A percentile compares a stretch with the other conserved stretches of the same genome.
Evolutionary conservation across 2,113 vertebrate species (phyloP).

Genomic region (Oreocharis arfaki): DNA sequence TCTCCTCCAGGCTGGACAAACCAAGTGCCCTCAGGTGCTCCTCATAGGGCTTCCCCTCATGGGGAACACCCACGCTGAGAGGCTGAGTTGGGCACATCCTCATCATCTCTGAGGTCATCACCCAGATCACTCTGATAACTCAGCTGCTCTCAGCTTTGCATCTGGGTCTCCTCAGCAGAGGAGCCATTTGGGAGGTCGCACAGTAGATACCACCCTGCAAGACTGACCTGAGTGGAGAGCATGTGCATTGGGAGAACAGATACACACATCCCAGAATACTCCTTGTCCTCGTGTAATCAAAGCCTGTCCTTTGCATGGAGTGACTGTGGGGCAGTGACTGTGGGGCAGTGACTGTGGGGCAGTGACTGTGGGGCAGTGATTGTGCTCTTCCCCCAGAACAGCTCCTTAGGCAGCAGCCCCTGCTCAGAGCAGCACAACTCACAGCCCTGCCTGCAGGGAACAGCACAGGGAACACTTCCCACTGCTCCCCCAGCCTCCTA

Average conservation of each 20-base stretch:
- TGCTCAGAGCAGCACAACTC: not conserved
- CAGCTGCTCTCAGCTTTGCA: not conserved
- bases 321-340: rapidly evolving
- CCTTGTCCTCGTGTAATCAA: not conserved
- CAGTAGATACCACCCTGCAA: not conserved
- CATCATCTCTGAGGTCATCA: not conserved
- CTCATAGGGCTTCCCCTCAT: not conserved
- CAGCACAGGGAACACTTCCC: not conserved
- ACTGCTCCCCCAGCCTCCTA: not conserved
- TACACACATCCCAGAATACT: not conserved
- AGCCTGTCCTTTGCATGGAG: not conserved
- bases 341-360: not conserved
- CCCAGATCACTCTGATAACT: not conserved
- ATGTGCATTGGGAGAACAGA: not conserved
- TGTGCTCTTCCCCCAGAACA: not conserved
- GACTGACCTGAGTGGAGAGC: not conserved
- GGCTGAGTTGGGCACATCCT: not conserved
- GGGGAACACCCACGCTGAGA: not conserved
- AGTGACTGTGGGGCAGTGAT: not conserved
- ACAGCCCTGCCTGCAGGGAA: not conserved
- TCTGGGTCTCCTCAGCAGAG: not conserved
- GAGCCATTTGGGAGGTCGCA: not conserved
- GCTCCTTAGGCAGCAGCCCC: not conserved
- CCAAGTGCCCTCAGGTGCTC: not conserved
- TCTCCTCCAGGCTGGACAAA: not conserved